Base-by-base conservation (phyloP, 2,113 vertebrate species). In the Corydoras sp. region DNA sequence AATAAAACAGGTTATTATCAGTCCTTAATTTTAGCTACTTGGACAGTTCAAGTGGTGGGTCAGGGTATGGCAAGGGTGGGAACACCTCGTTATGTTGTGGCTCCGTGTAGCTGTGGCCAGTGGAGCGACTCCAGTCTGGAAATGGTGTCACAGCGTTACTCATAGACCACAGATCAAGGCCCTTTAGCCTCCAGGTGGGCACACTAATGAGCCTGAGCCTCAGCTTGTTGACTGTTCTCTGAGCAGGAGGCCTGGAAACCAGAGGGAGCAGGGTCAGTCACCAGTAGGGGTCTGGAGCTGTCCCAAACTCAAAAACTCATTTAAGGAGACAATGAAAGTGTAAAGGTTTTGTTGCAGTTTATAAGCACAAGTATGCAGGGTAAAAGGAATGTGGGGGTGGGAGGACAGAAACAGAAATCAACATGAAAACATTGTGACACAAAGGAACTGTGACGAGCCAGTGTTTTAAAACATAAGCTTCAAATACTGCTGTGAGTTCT, bases 171-270 rank as follows among this genome's bases (percentile, higher is more conserved):
- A 86, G 87, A 92, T 93, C 88, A 93, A 92, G 91, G 90, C 83
- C 85, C 78, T 64, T 86, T 84, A 6, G 85, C 83, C 92, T 90
- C 91, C 91, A 86, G 93, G 91, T 90, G 92, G 84, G 83, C 85
- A 73, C 88, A 81, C 88, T 94, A 94, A 94, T 94, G 92, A 94
- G 90, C 77, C 79, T 74, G 86, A 85, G 79, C 84, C 83, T 14
- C 74, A 86, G 80, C 84, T 86, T 83, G 79, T 83, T 84, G 35
- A 62, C 81, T 86, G 89, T 88, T 90, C 89, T 88, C 89, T 81
- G 81, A 74, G 68, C 66, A 62, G 77, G 58, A 70, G 72, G 76
- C 75, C 81, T 75, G 80, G 77, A 71, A 75, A 83, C 79, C 76
- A 77, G 78, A 86, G 68, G 76, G n/a, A 7, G 54, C 50, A 62